These are phyloP conservation scores for Agelaius phoeniceus DNA, from an alignment of 2,113 vertebrate species.

Conservation along the genomic window DNA sequence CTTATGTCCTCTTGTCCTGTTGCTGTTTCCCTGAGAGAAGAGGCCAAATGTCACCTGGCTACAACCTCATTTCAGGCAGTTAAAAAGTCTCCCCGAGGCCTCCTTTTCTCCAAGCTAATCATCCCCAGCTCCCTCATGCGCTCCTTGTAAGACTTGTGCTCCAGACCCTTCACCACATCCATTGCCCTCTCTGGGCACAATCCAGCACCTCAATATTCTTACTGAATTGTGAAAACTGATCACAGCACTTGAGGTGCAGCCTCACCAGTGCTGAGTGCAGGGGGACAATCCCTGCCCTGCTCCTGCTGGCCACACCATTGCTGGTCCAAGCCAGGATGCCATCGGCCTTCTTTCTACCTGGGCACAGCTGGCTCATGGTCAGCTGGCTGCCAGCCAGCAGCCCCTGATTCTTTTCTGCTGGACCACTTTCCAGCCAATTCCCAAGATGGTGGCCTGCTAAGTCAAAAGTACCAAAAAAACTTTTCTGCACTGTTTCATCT, in stretches of 20 bases:
- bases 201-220: neutral
- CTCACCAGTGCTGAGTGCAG: neutral
- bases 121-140: neutral
- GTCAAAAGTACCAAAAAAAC: neutral
- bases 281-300: rapidly evolving
- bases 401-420: neutral
- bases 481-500: neutral
- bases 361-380: neutral
- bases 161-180: neutral
- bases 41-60: neutral
- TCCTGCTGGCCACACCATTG: neutral
- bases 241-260: rapidly evolving
- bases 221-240: neutral
- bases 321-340: neutral
- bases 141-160: neutral
- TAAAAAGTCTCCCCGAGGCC: neutral
- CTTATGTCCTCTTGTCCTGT: neutral
- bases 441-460: neutral
- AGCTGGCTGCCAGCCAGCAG: neutral
- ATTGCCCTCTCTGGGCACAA: neutral
- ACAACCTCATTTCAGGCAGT: neutral
- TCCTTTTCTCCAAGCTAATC: neutral
- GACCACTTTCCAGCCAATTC: neutral
- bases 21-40: neutral
- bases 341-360: neutral